Evolutionary conservation across 1,140 invertebrate species (phyloP).

Genomic region (Drosophila kepulauana): DNA sequence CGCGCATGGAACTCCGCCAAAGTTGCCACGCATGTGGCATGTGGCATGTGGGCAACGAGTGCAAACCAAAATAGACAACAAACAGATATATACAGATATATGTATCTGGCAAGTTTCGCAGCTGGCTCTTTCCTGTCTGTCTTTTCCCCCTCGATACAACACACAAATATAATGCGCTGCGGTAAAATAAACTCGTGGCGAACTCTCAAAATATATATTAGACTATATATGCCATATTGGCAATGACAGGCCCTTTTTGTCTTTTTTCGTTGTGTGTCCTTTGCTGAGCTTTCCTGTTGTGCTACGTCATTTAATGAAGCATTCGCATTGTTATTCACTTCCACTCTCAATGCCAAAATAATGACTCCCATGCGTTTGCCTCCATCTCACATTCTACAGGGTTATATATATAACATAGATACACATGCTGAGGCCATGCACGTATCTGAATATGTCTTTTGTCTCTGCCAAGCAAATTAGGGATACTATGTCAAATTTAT

Average conservation of each 20-base stretch:
- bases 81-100: not conserved
- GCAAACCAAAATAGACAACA: conserved; percentile 35
- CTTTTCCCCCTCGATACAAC: not conserved
- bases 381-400: not conserved
- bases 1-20: not conserved
- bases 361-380: conserved; percentile 27
- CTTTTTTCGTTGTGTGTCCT: not conserved
- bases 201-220: conserved; percentile 29
- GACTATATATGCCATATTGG: conserved; percentile 6
- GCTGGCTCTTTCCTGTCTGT: not conserved
- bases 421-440: not conserved
- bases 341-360: conserved; percentile 44
- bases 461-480: conserved; percentile 4
- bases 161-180: conserved; percentile 22
- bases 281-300: not conserved
- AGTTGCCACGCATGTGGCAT: conserved; percentile 7
- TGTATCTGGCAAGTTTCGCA: conserved; percentile 29
- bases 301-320: conserved; percentile 48
- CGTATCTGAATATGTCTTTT: conserved; percentile 19
- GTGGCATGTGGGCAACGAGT: not conserved
- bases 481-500: conserved; percentile 8
- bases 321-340: conserved; percentile 44
- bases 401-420: conserved; percentile 10
- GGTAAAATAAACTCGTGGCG: conserved; percentile 1
- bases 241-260: conserved; percentile 24